These are phyloP conservation scores for Ectobius pallidus DNA, from an alignment of 2,888 invertebrate species.

Conservation along the genomic window DNA sequence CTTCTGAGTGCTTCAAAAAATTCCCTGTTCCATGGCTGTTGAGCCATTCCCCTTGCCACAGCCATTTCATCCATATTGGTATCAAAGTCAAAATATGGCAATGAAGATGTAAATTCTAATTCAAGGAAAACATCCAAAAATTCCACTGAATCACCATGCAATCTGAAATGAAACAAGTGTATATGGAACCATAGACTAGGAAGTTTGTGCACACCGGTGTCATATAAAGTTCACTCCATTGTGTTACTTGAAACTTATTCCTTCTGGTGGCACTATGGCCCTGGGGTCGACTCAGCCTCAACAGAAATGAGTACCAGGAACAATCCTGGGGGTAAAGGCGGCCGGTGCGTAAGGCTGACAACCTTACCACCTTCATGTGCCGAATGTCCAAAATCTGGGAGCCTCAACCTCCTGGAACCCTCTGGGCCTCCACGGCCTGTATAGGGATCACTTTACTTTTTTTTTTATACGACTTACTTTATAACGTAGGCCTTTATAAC, in stretches of 20 bases:
- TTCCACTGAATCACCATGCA: slow-evolving; percentile 12
- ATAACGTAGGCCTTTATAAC: no score
- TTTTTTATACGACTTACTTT: background rate
- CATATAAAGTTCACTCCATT: background rate
- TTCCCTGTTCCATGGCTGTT: slow-evolving; percentile 69
- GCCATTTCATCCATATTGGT: slow-evolving; percentile 65
- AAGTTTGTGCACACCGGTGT: background rate
- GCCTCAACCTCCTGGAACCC: no score
- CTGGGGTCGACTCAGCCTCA: no score
- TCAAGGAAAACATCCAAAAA: slow-evolving; percentile 62
- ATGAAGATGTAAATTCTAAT: slow-evolving; percentile 65
- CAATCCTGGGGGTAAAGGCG: background rate
- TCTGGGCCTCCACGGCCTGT: no score
- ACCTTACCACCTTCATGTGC: no score
- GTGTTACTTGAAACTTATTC: background rate
- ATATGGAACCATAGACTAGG: background rate
- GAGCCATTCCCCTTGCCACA: slow-evolving; percentile 68
- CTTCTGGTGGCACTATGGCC: no score
- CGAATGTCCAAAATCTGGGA: background rate
- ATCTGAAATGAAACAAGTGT: background rate
- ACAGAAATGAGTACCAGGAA: no score
- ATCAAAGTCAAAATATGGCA: slow-evolving; percentile 71
- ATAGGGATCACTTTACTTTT: no score
- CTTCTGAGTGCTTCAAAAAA: slow-evolving; percentile 68
- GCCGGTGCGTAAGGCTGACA: background rate